Conservation (phyloP, 2,888 invertebrate genomes). For the Drosophila eohydei region DNA sequence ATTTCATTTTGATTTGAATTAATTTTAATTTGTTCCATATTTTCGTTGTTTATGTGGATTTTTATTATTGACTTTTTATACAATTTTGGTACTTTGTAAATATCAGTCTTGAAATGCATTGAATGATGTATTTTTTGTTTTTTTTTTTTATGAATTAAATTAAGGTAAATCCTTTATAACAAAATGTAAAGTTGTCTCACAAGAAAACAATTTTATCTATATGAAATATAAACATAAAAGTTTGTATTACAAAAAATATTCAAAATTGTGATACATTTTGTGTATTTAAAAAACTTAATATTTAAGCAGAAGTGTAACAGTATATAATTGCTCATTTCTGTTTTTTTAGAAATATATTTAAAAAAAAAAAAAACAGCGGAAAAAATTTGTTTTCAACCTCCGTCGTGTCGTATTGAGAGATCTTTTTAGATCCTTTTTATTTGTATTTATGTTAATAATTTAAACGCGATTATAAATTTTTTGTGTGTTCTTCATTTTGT, state of each 20-base stretch:
- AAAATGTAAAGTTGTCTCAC: constrained; percentile 32
- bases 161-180: constrained; percentile 21
- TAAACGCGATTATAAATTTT: constrained; percentile 20
- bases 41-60: constrained; percentile 2
- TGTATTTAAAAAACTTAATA: constrained; percentile 54
- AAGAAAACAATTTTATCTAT: constrained; percentile 12
- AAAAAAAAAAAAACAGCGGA: constrained; percentile 1
- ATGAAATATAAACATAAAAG: not conserved
- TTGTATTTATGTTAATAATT: constrained; percentile 27
- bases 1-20: not conserved
- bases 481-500: constrained; percentile 13
- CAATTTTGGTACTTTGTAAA: constrained; percentile 79
- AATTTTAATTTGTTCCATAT: not conserved
- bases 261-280: constrained; percentile 78
- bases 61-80: constrained; percentile 21
- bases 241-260: constrained; percentile 52
- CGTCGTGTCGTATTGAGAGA: not conserved
- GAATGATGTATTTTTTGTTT: constrained; percentile 45
- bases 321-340: constrained; percentile 26
- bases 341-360: constrained; percentile 26
- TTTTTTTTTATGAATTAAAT: constrained; percentile 57
- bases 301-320: constrained; percentile 38
- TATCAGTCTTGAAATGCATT: constrained; percentile 71
- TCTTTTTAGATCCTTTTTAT: constrained; percentile 24
- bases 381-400: constrained; percentile 3